phyloP scores from a whole-genome alignment of 2,888 invertebrate genomes.

The Cheilosia soror region DNA sequence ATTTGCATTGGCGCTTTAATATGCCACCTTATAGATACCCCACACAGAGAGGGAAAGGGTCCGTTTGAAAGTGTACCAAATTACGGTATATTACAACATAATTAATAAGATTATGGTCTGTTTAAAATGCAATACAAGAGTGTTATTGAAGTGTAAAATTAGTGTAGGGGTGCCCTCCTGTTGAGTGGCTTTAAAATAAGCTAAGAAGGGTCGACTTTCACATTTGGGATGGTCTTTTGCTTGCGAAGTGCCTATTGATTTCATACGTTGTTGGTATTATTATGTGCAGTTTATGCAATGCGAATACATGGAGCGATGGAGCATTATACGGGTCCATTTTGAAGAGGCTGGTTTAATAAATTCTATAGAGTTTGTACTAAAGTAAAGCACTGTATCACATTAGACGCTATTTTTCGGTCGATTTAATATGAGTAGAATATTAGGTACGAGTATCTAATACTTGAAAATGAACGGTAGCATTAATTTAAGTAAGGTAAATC shows the following conservation, averaged over 20 bases:
- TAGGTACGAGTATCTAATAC: too few species aligned
- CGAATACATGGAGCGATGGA: not conserved
- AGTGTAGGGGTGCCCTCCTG: constrained; percentile 37
- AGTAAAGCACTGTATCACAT: constrained; percentile 22
- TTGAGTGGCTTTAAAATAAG: constrained; percentile 45
- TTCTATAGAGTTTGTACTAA: constrained; percentile 10
- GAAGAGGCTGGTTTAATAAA: constrained; percentile 13
- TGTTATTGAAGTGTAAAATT: constrained; percentile 69
- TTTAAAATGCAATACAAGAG: constrained; percentile 64
- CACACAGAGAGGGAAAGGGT: constrained; percentile 24
- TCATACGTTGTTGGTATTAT: not conserved
- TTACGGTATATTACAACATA: constrained; percentile 69
- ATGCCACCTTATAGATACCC: not conserved
- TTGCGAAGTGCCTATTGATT: constrained; percentile 15
- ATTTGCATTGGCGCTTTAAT: not conserved
- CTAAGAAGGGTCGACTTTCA: constrained; percentile 20
- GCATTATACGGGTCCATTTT: not conserved
- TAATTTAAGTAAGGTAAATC: not conserved
- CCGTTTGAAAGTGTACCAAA: constrained; percentile 46
- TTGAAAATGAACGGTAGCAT: not conserved
- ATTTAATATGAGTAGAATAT: not conserved
- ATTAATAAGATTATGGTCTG: constrained; percentile 73
- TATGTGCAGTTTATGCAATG: not conserved
- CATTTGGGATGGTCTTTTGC: not conserved
- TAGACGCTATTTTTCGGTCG: constrained; percentile 5